A percentile compares a stretch with the other conserved stretches of the same genome.
Evolutionary conservation across 1,140 invertebrate species (phyloP).

Genomic region (Drosophila mayri): DNA sequence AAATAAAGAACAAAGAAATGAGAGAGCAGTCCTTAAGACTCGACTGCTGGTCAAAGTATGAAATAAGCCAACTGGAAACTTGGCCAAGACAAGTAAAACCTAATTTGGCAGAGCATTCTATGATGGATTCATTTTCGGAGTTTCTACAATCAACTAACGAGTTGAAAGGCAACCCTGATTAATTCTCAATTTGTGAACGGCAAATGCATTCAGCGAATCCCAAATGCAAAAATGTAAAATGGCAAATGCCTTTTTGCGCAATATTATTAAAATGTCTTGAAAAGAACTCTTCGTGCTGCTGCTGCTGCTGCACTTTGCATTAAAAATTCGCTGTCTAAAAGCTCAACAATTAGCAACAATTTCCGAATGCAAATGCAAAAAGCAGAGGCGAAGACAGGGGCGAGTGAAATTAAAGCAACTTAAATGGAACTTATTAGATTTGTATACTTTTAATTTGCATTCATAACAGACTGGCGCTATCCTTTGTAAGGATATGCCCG

Average conservation of each 20-base stretch:
- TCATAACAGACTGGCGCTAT: slow-evolving; percentile 70
- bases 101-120: not conserved
- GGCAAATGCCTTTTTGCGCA: slow-evolving; percentile 45
- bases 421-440: slow-evolving; percentile 84
- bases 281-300: not conserved
- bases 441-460: slow-evolving; percentile 85
- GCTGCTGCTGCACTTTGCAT: slow-evolving; percentile 69
- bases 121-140: not conserved
- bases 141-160: slow-evolving; percentile 18
- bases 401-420: slow-evolving; percentile 77
- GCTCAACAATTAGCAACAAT: slow-evolving; percentile 83
- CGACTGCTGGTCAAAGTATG: not conserved
- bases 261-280: slow-evolving; percentile 57
- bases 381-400: slow-evolving; percentile 19
- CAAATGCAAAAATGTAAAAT: slow-evolving; percentile 37
- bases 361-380: slow-evolving; percentile 71
- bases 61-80: not conserved
- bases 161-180: slow-evolving; percentile 42
- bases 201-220: slow-evolving; percentile 25
- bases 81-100: not conserved
- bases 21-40: not conserved
- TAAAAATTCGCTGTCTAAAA: slow-evolving; percentile 80
- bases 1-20: not conserved
- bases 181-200: slow-evolving; percentile 27
- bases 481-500: slow-evolving; percentile 50